Percentiles rank a stretch among this genome's conserved stretches.
Evolutionary conservation across 2,113 vertebrate species (phyloP).

Genomic region (Chloropsis hardwickii): DNA sequence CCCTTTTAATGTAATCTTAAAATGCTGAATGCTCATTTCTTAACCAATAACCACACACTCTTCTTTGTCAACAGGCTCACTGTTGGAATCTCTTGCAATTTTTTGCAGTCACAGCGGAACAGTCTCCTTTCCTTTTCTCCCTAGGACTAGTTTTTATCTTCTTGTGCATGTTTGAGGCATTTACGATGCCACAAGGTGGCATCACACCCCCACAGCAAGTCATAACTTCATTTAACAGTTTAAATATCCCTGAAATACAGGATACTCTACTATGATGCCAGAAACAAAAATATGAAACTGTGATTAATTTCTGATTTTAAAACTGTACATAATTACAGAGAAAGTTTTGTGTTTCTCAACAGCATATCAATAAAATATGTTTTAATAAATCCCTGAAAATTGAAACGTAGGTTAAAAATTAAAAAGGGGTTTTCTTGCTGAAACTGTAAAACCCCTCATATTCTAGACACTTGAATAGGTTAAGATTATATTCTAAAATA

Average conservation of each 20-base stretch:
- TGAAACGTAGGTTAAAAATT: not conserved
- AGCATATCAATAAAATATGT: not conserved
- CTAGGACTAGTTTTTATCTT: not conserved
- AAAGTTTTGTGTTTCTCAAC: not conserved
- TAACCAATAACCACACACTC: not conserved
- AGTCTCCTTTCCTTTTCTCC: not conserved
- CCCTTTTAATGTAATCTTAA: not conserved
- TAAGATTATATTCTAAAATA: not conserved
- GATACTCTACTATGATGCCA: not conserved
- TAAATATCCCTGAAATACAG: not conserved
- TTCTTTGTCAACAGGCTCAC: not conserved
- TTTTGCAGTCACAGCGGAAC: not conserved
- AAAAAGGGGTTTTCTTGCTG: not conserved
- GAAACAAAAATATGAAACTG: not conserved
- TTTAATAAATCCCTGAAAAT: not conserved
- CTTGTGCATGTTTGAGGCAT: not conserved
- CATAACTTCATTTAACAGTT: not conserved
- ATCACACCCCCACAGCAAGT: not conserved
- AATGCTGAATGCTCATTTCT: not conserved
- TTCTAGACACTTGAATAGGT: not conserved
- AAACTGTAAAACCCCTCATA: not conserved
- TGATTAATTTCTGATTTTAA: not conserved
- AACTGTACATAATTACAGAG: not conserved
- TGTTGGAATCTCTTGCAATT: not conserved
- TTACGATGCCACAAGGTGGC: not conserved